Evolutionary conservation across 2,113 vertebrate genomes (phyloP).

Genomic region (Sphyrna mokarran): DNA sequence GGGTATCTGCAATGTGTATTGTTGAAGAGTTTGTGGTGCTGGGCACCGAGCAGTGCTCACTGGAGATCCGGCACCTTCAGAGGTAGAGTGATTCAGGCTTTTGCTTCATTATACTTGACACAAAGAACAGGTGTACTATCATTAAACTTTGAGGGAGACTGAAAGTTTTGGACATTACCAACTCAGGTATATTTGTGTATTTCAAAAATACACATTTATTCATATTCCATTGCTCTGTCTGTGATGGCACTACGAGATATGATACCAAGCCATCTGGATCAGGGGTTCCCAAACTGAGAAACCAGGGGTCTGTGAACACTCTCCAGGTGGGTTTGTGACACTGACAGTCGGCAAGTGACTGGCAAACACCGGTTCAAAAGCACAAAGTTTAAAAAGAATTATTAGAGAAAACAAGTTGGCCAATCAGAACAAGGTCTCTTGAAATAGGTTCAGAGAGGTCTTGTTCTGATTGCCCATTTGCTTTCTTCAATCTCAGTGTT

Average conservation of each 20-base stretch:
- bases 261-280: neutral
- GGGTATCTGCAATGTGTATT: slow-evolving; percentile 72
- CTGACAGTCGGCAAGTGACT: too few relatives aligned
- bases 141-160: neutral
- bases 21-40: slow-evolving; percentile 74
- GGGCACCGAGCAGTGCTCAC: slow-evolving; percentile 65
- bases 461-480: too few relatives aligned
- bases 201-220: neutral
- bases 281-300: too few relatives aligned
- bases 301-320: too few relatives aligned
- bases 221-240: neutral
- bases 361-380: too few relatives aligned
- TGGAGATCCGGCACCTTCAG: slow-evolving; percentile 68
- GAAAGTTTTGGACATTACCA: neutral
- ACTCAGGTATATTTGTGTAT: neutral
- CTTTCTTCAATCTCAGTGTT: too few relatives aligned
- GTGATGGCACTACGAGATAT: neutral
- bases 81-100: slow-evolving; percentile 53
- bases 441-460: too few relatives aligned
- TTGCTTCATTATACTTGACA: neutral
- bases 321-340: too few relatives aligned
- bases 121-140: too few relatives aligned
- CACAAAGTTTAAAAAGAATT: too few relatives aligned
- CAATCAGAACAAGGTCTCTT: too few relatives aligned
- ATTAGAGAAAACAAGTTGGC: too few relatives aligned